Evolutionary conservation across 2,113 vertebrate genomes (phyloP).

Genomic region (Pagrus major): DNA sequence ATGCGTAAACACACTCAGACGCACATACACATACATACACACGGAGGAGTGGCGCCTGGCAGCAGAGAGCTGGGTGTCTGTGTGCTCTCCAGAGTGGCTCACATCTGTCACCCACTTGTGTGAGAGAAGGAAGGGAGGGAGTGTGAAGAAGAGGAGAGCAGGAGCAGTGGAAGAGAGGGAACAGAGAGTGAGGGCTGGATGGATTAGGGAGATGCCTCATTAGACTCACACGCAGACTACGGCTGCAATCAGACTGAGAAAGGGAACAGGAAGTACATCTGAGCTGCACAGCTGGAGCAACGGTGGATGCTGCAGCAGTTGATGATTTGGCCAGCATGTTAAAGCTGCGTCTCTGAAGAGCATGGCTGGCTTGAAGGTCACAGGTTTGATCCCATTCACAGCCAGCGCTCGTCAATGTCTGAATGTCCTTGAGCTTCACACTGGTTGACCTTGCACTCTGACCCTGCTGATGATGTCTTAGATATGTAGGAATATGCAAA

Average conservation of each 20-base stretch:
- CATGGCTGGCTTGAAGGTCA: conserved; percentile 50
- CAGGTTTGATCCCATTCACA: conserved; percentile 38
- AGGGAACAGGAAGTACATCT: conserved; percentile 37
- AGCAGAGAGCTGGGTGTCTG: conserved; percentile 59
- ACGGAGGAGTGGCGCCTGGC: conserved; percentile 49
- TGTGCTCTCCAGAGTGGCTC: conserved; percentile 63
- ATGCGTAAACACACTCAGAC: neutral
- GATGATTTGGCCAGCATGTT: neutral
- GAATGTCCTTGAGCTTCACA: conserved; percentile 45
- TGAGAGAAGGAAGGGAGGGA: conserved; percentile 30
- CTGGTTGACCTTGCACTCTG: conserved; percentile 50
- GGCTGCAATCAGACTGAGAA: conserved; percentile 38
- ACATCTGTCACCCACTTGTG: conserved; percentile 78
- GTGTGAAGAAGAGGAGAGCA: conserved; percentile 34
- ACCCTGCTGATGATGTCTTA: conserved; percentile 23
- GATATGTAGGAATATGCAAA: conserved; percentile 36
- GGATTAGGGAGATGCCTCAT: conserved; percentile 60
- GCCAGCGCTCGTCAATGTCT: conserved; percentile 41
- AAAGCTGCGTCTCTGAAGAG: neutral
- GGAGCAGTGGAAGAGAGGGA: conserved; percentile 6
- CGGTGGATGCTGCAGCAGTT: neutral
- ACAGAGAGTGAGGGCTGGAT: conserved; percentile 40
- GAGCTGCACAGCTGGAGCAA: neutral
- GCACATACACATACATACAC: conserved; percentile 1
- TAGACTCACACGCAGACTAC: conserved; percentile 42